These are phyloP conservation scores for Teleogryllus occipitalis DNA, from an alignment of 1,140 invertebrate species.

Conservation along the genomic window DNA sequence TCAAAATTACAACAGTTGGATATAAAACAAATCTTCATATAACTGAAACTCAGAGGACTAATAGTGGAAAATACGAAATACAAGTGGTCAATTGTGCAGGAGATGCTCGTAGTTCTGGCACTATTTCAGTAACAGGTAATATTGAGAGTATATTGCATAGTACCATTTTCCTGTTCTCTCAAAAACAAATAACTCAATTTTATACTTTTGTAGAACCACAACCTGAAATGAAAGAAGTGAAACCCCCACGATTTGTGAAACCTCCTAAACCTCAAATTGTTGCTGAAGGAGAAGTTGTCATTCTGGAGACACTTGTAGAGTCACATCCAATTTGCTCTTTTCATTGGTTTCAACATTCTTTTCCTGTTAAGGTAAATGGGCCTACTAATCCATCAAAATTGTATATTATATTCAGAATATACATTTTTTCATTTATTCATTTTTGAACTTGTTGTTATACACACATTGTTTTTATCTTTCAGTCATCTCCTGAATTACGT, in stretches of 20 bases:
- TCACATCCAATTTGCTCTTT: slow-evolving; percentile 73
- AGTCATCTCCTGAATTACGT: slow-evolving; percentile 55
- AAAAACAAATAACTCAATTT: background rate
- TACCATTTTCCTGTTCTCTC: slow-evolving; percentile 10
- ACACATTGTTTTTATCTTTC: background rate
- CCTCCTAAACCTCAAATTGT: slow-evolving; percentile 62
- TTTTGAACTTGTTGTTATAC: background rate
- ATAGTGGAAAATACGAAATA: slow-evolving; percentile 78
- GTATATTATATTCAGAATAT: background rate
- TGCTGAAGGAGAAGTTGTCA: slow-evolving; percentile 61
- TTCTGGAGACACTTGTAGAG: slow-evolving; percentile 67
- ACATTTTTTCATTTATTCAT: background rate
- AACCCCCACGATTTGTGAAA: slow-evolving; percentile 64
- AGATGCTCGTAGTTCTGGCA: slow-evolving; percentile 67
- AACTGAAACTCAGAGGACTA: slow-evolving; percentile 58
- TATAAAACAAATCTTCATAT: slow-evolving; percentile 60
- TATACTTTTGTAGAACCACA: slow-evolving; percentile 43
- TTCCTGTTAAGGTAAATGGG: slow-evolving; percentile 39
- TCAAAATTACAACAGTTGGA: slow-evolving; percentile 52
- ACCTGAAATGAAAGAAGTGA: slow-evolving; percentile 49
- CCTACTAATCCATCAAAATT: background rate
- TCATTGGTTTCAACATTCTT: slow-evolving; percentile 70
- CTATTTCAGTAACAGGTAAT: slow-evolving; percentile 48
- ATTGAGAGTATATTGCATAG: background rate
- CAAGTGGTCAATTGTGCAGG: slow-evolving; percentile 62